These are phyloP conservation scores for Anableps anableps DNA, from an alignment of 2,797 vertebrate genomes.

Conservation along the genomic window DNA sequence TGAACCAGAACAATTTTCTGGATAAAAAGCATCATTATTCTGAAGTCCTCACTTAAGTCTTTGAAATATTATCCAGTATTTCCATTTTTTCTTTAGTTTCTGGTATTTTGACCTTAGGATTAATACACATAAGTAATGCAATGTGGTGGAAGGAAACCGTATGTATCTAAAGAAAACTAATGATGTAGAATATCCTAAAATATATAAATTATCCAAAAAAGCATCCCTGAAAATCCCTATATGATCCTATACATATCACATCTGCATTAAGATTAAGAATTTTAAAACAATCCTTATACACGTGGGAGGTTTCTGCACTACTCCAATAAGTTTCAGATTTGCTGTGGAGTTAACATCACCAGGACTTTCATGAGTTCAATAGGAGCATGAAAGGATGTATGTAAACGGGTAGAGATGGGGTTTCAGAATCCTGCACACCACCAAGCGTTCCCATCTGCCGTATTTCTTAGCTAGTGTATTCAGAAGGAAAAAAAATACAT, in stretches of 20 bases:
- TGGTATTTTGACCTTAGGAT: neutral
- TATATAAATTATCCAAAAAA: neutral
- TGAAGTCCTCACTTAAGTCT: neutral
- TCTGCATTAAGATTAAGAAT: no score
- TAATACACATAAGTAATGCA: neutral
- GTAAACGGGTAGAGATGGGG: neutral
- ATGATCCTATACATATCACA: neutral
- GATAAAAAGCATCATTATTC: neutral
- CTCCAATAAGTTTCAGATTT: neutral
- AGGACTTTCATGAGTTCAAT: neutral
- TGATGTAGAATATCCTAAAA: neutral
- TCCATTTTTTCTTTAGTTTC: neutral
- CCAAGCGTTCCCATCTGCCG: neutral
- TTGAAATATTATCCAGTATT: neutral
- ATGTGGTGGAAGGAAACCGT: neutral
- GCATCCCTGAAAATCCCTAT: conserved; percentile 1
- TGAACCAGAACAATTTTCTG: neutral
- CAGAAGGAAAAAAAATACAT: neutral
- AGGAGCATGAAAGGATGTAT: neutral
- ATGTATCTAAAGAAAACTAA: neutral
- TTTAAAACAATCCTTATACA: no score
- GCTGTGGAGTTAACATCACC: neutral
- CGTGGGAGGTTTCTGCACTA: neutral
- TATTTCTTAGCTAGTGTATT: neutral
- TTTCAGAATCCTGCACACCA: neutral